Evolutionary conservation across 2,113 vertebrate genomes (phyloP), one percentile per base, ranked within the genome.

Genomic region (Sorex fumeus): DNA sequence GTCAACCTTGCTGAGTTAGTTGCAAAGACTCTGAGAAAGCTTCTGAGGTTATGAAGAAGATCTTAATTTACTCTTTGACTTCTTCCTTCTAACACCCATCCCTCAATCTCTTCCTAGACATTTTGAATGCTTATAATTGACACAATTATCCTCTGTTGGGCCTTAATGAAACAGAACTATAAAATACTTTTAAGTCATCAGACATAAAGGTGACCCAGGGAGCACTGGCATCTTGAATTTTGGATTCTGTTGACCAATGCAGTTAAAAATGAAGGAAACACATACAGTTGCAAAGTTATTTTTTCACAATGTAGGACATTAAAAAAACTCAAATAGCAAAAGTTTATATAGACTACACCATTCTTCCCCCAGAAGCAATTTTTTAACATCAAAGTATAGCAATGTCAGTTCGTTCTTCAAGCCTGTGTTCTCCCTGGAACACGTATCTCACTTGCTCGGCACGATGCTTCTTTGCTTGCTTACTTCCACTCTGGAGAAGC

Each of bases 191-290:
- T 78, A 40, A 27, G 3, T 70, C 40, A 1, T 27, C 84, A 70
- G 82, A 75, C 7, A 66, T 45, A 30, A 60, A 30, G 36, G 2
- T 60, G 25, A 79, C 15, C 32, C 6, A 28, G 6, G 75, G 43
- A 70, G 25, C 8, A 30, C 12, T 62, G 27, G 15, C 47, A 11
- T 57, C 71, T 78, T 78, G 53, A 27, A 75, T 40, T 12, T 71
- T 76, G 50, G 28, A 70, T 75, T 67, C 84, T 84, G 36, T 62
- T 93, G 82, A 19, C 18, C 2, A 69, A 34, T 62, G 53, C 32
- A 76, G 66, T 85, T 19, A 90, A 90, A 87, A 92, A 45, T n/a
- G 18, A 78, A 69, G 36, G 16, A 84, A 25, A 62, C 10, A 12
- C 47, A 13, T 50, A 76, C 8, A 62, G 12, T 75, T 82, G 9